phyloP scores from a whole-genome alignment of 2,797 vertebrate genomes.

The Pseudochirops cupreus region DNA sequence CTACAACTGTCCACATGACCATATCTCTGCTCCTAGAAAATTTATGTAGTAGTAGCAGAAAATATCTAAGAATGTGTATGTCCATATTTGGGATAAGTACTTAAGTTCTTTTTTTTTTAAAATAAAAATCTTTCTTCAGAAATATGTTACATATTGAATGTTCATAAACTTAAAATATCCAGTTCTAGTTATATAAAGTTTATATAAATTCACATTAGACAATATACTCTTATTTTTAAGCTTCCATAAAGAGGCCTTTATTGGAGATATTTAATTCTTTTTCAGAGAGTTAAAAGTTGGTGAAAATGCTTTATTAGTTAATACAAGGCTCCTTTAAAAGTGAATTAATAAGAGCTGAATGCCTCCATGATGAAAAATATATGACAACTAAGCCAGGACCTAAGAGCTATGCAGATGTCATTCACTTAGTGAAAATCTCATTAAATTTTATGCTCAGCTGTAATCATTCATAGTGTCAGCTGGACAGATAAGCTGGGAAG shows the following conservation, averaged over 20 bases:
- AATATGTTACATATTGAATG: neutral
- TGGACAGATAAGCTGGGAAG: constrained; percentile 65
- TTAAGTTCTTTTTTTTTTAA: neutral
- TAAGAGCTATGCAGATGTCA: constrained; percentile 78
- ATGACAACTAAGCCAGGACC: constrained; percentile 72
- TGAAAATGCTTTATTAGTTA: constrained; percentile 75
- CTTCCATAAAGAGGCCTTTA: constrained; percentile 43
- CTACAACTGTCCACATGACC: neutral
- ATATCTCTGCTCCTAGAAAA: neutral
- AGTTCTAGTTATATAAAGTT: neutral
- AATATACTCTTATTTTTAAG: constrained; percentile 58
- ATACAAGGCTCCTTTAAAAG: constrained; percentile 72
- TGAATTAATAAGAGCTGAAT: constrained; percentile 76
- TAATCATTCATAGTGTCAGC: constrained; percentile 80
- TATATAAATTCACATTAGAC: neutral
- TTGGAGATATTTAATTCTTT: constrained; percentile 66
- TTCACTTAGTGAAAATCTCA: constrained; percentile 78
- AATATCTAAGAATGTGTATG: neutral
- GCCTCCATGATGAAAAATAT: constrained; percentile 74
- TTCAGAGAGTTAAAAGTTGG: constrained; percentile 41
- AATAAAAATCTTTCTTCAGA: neutral
- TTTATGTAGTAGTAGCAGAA: neutral
- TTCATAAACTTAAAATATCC: neutral
- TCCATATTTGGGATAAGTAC: neutral
- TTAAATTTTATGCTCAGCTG: constrained; percentile 76